Percentiles rank a stretch among this genome's conserved stretches.
phyloP scores from a whole-genome alignment of 30 jellyfish, hydroid and myxozoan species.

The Pseudorhiza aurosa region DNA sequence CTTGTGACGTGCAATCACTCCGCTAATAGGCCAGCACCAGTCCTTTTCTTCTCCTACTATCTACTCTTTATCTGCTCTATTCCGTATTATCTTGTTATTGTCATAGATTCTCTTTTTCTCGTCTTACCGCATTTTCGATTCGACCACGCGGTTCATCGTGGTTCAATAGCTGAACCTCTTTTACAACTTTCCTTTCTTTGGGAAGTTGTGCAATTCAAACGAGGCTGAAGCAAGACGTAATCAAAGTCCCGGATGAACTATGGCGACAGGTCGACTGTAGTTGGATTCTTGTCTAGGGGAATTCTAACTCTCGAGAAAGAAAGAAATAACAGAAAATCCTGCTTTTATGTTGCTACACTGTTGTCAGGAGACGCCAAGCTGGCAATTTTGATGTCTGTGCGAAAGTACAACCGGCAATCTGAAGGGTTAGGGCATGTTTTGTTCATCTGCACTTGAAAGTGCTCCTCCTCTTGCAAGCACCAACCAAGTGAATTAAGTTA shows the following conservation, averaged over 20 bases:
- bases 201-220: too few relatives aligned
- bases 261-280: conserved; percentile 82
- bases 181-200: too few relatives aligned
- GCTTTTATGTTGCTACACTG: conserved; percentile 54
- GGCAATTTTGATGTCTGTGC: conserved; percentile 90
- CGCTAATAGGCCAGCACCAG: too few relatives aligned
- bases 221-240: conserved; percentile 59
- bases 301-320: conserved; percentile 8
- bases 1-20: too few relatives aligned
- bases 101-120: too few relatives aligned
- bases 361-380: conserved; percentile 78
- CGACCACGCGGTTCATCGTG: too few relatives aligned
- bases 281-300: conserved; percentile 40
- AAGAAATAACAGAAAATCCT: neutral
- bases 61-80: too few relatives aligned
- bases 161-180: too few relatives aligned
- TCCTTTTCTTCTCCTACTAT: too few relatives aligned
- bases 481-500: neutral
- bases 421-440: conserved; percentile 83
- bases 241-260: conserved; percentile 77
- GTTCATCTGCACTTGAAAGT: neutral
- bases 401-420: conserved; percentile 79
- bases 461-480: neutral
- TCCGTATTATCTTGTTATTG: too few relatives aligned
- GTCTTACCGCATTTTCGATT: too few relatives aligned